Evolutionary conservation across 2,113 vertebrate genomes (phyloP), one percentile per base, ranked within the genome.

Genomic region (Ageneiosus marmoratus): DNA sequence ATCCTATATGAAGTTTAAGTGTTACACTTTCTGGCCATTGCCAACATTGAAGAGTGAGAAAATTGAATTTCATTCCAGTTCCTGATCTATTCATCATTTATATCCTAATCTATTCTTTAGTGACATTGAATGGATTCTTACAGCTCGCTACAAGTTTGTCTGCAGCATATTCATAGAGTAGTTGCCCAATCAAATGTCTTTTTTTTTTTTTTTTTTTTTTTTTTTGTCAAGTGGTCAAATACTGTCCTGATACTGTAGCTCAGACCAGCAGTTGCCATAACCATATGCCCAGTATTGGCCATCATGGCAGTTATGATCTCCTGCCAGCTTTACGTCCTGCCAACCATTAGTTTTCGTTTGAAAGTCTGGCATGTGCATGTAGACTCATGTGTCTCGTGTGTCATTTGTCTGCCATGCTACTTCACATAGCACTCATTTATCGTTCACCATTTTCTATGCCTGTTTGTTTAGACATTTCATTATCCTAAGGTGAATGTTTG

Each of bases 401-500:
- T 82, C 74, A 76, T 29, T 58, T 27, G 22, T 80, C 76, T 77
- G 77, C 53, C 72, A 56, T 32, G 24, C 62, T 48, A 32, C 72
- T 53, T 55, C 4, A 56, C 56, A 77, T 55, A 77, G 27, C 5
- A 1, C 83, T 82, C 51, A 50, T 67, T 80, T 77, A 53, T 60
- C 55, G 48, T 72, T 50, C 60, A 50, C 50, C 77, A 67, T 83
- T 83, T 80, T 77, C 62, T 72, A 41, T 55, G 73, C 85, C 90
- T 91, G 88, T 92, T 92, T 93, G 91, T 93, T 92, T 89, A 87
- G 79, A 85, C 83, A 58, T 90, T 90, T 91, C 84, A 92, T 92
- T 89, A 89, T 80, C 84, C 89, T 86, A 92, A 92, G 92, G 92
- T 92, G 90, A 92, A 86, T 82, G 46, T 70, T 29, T 29, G 76